Conservation (phyloP, 30 jellyfish, hydroid and myxozoan species). For the Catostylus mosaicus region DNA sequence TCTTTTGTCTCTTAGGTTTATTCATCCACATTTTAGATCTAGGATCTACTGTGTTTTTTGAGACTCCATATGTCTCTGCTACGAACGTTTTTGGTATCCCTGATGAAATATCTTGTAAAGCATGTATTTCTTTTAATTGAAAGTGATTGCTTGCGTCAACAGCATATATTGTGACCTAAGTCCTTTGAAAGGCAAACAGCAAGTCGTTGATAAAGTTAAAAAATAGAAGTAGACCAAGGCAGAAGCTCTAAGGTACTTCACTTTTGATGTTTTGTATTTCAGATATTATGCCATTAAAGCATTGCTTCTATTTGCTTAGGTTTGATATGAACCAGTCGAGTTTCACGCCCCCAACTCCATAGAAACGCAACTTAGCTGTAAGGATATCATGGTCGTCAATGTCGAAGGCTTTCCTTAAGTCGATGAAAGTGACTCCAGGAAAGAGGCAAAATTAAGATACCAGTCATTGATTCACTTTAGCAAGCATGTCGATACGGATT, state of each 20-base stretch:
- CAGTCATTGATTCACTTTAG: conserved; percentile 53
- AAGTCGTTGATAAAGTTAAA: conserved; percentile 35
- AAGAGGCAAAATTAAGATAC: conserved; percentile 31
- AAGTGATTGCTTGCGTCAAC: conserved; percentile 38
- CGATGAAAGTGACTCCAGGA: conserved; percentile 39
- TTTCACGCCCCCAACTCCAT: conserved; percentile 50
- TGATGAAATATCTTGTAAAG: too few species aligned
- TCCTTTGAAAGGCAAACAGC: conserved; percentile 47
- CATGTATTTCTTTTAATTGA: too few species aligned
- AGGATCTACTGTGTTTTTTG: too few species aligned
- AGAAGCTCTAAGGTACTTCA: conserved; percentile 67
- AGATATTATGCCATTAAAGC: conserved; percentile 32
- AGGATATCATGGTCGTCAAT: conserved; percentile 54
- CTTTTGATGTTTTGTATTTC: conserved; percentile 9
- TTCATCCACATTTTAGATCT: too few species aligned
- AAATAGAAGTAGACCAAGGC: conserved; percentile 63
- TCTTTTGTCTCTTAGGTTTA: too few species aligned
- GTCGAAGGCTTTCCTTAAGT: conserved; percentile 33
- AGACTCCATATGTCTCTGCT: too few species aligned
- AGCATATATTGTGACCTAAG: conserved; percentile 31
- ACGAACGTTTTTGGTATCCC: too few species aligned
- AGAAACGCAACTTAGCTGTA: conserved; percentile 12
- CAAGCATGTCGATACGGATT: conserved; percentile 44
- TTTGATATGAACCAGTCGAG: conserved; percentile 36
- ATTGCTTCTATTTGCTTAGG: conserved; percentile 24